Evolutionary conservation across 2,113 vertebrate genomes (phyloP).

Genomic region (Oreocharis arfaki): DNA sequence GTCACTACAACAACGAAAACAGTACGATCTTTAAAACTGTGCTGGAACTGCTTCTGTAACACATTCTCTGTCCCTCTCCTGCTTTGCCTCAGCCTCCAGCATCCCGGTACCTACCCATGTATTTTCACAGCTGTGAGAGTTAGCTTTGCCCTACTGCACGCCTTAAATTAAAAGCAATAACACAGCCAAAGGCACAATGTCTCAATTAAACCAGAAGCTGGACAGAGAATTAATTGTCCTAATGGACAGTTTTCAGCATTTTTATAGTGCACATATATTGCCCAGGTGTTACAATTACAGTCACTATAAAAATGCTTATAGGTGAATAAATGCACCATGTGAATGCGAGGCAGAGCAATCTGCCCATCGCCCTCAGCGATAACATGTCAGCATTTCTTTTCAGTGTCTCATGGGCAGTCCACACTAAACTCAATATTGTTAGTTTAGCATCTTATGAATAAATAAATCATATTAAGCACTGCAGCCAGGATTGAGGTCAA

Average conservation of each 20-base stretch:
- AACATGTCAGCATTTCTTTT: conserved; percentile 8
- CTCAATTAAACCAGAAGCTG: conserved; percentile 16
- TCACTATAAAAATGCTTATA: conserved; percentile 23
- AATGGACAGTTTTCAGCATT: conserved; percentile 1
- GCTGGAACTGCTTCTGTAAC: not conserved
- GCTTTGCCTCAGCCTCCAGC: not conserved
- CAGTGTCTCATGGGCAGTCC: not conserved
- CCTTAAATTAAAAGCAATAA: not conserved
- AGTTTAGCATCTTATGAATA: conserved; percentile 31
- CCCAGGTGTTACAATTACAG: conserved; percentile 49
- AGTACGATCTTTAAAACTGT: not conserved
- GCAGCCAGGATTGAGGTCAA: not conserved
- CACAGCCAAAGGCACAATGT: not conserved
- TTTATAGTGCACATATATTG: conserved; percentile 7
- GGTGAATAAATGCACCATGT: not conserved
- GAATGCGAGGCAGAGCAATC: not conserved
- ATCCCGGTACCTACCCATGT: not conserved
- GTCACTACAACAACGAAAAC: not conserved
- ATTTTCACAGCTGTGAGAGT: not conserved
- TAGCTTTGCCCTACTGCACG: not conserved
- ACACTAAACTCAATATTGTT: not conserved
- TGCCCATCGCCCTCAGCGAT: conserved; percentile 32
- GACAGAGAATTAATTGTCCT: conserved; percentile 21
- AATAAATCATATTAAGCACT: conserved; percentile 11
- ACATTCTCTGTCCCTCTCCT: not conserved